These are phyloP conservation scores for Sphecodes monilicornis DNA, from an alignment of 2,888 invertebrate genomes.

Conservation along the genomic window DNA sequence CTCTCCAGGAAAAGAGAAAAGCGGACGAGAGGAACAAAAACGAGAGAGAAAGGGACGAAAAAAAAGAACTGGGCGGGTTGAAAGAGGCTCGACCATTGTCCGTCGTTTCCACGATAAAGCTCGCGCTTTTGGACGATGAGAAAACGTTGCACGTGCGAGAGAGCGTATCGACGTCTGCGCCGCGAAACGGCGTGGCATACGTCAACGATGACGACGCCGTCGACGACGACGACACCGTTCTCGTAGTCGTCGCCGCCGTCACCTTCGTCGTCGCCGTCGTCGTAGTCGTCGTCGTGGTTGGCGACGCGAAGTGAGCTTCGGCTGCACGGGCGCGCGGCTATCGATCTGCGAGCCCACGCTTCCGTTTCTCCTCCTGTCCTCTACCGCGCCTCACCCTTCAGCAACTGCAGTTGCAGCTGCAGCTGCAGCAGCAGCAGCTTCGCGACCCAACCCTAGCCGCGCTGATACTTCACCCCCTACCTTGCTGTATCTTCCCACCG, in stretches of 20 bases:
- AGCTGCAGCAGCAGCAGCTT: constrained; percentile 59
- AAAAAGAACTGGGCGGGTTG: constrained; percentile 4
- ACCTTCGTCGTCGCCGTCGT: constrained; percentile 39
- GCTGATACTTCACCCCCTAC: constrained; percentile 50
- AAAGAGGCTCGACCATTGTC: constrained; percentile 54
- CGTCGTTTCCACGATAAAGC: constrained; percentile 51
- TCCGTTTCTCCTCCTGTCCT: constrained; percentile 71
- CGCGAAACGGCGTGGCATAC: constrained; percentile 46
- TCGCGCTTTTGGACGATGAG: constrained; percentile 66
- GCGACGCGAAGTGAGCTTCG: constrained; percentile 76
- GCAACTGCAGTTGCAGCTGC: constrained; percentile 63
- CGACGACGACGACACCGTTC: constrained; percentile 45
- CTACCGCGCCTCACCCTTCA: constrained; percentile 57
- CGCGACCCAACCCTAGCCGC: constrained; percentile 63
- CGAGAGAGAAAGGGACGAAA: neutral
- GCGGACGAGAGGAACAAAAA: neutral
- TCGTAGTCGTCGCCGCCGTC: constrained; percentile 26
- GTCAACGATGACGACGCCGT: constrained; percentile 53
- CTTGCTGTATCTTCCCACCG: constrained; percentile 47
- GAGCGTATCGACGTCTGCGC: constrained; percentile 67
- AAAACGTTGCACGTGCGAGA: constrained; percentile 76
- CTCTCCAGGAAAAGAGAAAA: neutral
- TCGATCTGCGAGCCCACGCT: constrained; percentile 81
- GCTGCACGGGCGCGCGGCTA: constrained; percentile 80
- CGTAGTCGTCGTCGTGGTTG: constrained; percentile 52